These are phyloP conservation scores for Pelodiscus sinensis DNA, from an alignment of 2,113 vertebrate species.

Conservation along the genomic window DNA sequence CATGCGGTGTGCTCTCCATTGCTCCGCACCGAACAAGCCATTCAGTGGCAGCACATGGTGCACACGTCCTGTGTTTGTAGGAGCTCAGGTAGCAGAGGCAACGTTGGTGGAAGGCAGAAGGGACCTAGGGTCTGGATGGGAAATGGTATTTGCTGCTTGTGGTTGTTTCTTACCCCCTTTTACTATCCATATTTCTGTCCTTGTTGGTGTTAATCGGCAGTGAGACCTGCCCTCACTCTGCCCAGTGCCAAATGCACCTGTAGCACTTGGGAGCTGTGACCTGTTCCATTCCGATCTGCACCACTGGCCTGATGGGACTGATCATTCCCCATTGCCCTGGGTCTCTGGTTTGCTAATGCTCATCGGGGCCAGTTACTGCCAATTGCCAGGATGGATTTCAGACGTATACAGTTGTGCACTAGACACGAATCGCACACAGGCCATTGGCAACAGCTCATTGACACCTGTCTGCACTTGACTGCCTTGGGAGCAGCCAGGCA, in stretches of 20 bases:
- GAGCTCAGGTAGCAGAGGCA: background rate
- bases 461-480: background rate
- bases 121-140: background rate
- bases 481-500: background rate
- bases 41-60: background rate
- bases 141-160: background rate
- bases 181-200: background rate
- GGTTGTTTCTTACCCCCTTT: background rate
- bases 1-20: background rate
- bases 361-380: background rate
- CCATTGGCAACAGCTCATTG: background rate
- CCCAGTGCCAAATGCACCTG: no score
- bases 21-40: background rate
- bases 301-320: background rate
- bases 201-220: background rate
- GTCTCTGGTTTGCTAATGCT: background rate
- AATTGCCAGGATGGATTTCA: background rate
- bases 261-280: background rate
- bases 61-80: background rate
- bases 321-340: background rate
- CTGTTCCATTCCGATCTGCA: background rate
- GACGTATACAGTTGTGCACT: background rate
- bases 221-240: background rate
- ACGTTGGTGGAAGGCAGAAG: background rate
- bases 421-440: background rate